phyloP scores from a whole-genome alignment of 2,113 vertebrate genomes.

The Pelobates fuscus region DNA sequence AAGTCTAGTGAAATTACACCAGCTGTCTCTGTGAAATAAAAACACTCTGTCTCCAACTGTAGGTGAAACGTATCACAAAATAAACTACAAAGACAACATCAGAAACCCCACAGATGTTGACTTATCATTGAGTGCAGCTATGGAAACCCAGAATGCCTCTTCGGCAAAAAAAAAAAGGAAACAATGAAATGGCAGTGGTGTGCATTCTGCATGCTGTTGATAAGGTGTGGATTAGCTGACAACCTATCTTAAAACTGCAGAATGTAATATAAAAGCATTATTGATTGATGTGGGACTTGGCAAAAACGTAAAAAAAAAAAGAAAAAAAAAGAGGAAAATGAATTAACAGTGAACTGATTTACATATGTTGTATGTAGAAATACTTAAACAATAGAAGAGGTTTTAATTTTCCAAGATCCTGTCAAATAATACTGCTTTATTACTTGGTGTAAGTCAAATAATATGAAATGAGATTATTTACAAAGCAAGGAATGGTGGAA shows the following conservation, averaged over 20 bases:
- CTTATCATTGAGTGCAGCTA: conserved; percentile 10
- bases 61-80: conserved; percentile 33
- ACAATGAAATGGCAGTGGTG: background rate
- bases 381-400: too few relatives aligned
- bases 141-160: background rate
- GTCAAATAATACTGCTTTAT: too few relatives aligned
- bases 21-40: conserved; percentile 40
- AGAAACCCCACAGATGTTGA: conserved; percentile 2
- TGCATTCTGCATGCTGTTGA: background rate
- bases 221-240: conserved; percentile 1
- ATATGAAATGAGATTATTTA: too few relatives aligned
- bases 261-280: background rate
- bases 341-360: too few relatives aligned
- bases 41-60: conserved; percentile 9
- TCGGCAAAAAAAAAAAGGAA: background rate
- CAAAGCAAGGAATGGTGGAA: too few relatives aligned
- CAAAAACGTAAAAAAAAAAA: too few relatives aligned
- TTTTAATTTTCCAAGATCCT: too few relatives aligned
- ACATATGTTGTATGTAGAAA: too few relatives aligned
- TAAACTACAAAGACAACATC: conserved; percentile 10
- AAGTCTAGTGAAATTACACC: conserved; percentile 35
- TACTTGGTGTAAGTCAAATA: too few relatives aligned
- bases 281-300: too few relatives aligned
- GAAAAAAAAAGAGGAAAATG: too few relatives aligned
- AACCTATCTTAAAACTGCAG: background rate